Conservation (phyloP, 2,797 vertebrate genomes). For the Enteromius fasciolatus region DNA sequence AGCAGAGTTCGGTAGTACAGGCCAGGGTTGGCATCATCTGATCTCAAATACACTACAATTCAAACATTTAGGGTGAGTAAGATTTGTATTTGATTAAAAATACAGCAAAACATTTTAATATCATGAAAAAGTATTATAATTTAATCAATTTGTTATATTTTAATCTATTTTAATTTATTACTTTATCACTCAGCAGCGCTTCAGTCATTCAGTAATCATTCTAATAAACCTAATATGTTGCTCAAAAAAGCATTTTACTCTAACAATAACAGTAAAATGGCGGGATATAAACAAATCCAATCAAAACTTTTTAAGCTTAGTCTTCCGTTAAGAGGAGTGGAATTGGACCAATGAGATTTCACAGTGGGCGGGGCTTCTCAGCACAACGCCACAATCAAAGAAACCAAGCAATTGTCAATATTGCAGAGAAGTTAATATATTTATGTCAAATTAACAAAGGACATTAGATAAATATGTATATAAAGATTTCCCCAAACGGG, state of each 20-base stretch:
- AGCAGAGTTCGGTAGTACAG: too few relatives aligned
- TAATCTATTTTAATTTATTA: background rate
- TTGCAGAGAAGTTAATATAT: background rate
- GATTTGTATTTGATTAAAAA: background rate
- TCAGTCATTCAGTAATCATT: constrained; percentile 4
- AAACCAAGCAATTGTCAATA: background rate
- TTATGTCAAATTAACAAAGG: background rate
- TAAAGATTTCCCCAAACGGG: background rate
- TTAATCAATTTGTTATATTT: background rate
- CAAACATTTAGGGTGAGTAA: background rate
- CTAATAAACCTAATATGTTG: background rate
- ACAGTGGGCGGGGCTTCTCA: background rate
- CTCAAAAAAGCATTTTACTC: background rate
- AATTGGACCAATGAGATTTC: background rate
- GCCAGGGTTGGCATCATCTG: too few relatives aligned
- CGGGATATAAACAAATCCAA: background rate
- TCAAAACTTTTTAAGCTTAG: background rate
- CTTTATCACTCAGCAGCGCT: background rate
- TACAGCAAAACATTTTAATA: background rate
- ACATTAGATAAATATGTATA: background rate
- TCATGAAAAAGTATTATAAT: background rate
- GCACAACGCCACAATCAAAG: background rate
- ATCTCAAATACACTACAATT: background rate
- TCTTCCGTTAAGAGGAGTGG: background rate
- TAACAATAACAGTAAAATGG: background rate